Conservation (phyloP, 2,888 invertebrate genomes). For the Acanthopleura granulata region DNA sequence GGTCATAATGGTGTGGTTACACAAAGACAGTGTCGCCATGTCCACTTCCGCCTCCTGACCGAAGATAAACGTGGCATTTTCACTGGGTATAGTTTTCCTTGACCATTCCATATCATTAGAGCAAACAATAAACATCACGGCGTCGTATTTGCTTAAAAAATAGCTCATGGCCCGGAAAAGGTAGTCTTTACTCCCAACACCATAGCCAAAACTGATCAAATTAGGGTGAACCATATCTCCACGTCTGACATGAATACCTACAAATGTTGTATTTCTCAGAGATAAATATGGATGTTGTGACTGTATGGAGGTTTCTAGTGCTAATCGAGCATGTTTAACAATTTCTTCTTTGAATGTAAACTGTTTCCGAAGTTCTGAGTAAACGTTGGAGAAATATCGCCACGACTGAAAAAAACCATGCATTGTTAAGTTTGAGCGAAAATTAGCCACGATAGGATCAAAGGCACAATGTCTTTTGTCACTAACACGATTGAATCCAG, state of each 20-base stretch:
- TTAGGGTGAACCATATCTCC: conserved; percentile 35
- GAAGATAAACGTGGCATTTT: not conserved
- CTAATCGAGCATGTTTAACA: conserved; percentile 25
- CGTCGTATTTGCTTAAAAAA: conserved; percentile 33
- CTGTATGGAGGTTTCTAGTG: conserved; percentile 17
- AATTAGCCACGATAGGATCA: no score
- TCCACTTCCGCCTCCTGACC: conserved; percentile 35
- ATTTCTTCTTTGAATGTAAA: conserved; percentile 37
- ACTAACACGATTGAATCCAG: not conserved
- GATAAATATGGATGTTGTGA: conserved; percentile 15
- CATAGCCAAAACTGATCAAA: conserved; percentile 36
- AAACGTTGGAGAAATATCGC: conserved; percentile 41
- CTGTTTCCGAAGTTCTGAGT: conserved; percentile 28
- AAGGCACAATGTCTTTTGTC: no score
- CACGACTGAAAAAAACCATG: conserved; percentile 44
- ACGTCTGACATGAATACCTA: conserved; percentile 45
- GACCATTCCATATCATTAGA: conserved; percentile 45
- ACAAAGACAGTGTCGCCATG: conserved; percentile 40
- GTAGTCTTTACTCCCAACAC: conserved; percentile 35
- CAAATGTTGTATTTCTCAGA: not conserved
- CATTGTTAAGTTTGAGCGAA: not conserved
- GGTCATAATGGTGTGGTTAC: conserved; percentile 70
- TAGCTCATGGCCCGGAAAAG: conserved; percentile 38
- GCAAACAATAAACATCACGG: conserved; percentile 40
- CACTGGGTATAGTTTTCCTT: conserved; percentile 26